phyloP scores from a whole-genome alignment of 2,888 invertebrate species.

The Folsomia manolachei region DNA sequence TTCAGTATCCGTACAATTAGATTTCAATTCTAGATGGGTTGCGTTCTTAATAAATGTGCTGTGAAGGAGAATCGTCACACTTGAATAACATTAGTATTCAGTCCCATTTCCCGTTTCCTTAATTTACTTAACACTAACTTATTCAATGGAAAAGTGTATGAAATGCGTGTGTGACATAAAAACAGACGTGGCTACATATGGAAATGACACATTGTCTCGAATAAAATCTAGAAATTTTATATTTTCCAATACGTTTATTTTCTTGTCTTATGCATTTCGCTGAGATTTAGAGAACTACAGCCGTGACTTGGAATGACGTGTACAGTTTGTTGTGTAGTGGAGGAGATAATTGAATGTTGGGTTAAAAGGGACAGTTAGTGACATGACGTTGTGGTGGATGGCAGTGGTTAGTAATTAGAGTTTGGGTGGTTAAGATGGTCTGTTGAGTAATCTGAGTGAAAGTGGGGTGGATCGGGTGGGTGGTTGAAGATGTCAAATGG shows the following conservation, averaged over 20 bases:
- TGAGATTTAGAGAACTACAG: no score
- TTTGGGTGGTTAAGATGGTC: slow-evolving; percentile 40
- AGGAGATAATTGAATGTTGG: slow-evolving; percentile 2
- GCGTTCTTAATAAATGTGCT: no score
- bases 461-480: slow-evolving; percentile 31
- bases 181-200: no score
- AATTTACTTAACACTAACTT: no score
- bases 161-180: no score
- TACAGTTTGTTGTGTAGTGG: not conserved
- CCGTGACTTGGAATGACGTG: no score
- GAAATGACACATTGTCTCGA: no score
- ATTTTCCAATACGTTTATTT: not conserved
- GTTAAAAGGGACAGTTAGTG: slow-evolving; percentile 6
- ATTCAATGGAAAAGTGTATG: no score
- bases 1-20: not conserved
- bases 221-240: not conserved
- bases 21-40: no score
- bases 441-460: slow-evolving; percentile 46
- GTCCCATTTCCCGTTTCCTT: not conserved
- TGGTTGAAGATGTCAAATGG: slow-evolving; percentile 40
- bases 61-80: not conserved
- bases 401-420: slow-evolving; percentile 1
- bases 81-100: not conserved
- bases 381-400: not conserved
- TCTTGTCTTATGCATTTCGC: not conserved